Evolutionary conservation across 2,888 invertebrate genomes (phyloP).

Genomic region (Notodonta dromedarius): DNA sequence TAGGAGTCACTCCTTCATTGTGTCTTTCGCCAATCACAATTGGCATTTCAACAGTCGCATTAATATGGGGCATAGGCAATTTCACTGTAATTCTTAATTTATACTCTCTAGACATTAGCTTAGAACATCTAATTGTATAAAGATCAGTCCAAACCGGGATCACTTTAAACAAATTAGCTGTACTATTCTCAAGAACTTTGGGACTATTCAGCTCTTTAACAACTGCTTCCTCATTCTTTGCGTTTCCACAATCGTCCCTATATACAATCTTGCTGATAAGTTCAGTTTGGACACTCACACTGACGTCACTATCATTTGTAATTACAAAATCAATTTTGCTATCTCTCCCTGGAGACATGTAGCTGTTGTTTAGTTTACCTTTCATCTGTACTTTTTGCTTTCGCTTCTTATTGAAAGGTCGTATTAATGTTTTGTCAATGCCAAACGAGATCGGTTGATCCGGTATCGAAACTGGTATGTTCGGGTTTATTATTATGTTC

Average conservation of each 20-base stretch:
- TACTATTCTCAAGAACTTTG: constrained; percentile 6
- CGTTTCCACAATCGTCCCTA: constrained; percentile 2
- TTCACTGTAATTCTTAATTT: constrained; percentile 21
- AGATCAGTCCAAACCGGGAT: neutral
- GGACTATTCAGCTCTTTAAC: constrained; percentile 5
- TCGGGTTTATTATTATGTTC: neutral
- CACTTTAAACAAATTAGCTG: constrained; percentile 7
- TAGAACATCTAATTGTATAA: constrained; percentile 24
- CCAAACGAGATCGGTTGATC: constrained; percentile 8
- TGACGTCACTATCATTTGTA: constrained; percentile 5
- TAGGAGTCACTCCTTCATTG: neutral
- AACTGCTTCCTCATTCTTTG: constrained; percentile 1
- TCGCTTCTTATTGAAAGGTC: constrained; percentile 12
- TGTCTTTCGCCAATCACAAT: constrained; percentile 25
- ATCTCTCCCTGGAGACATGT: constrained; percentile 7
- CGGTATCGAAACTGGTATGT: neutral
- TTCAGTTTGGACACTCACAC: constrained; percentile 5
- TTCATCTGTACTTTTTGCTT: constrained; percentile 6
- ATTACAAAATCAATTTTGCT: neutral
- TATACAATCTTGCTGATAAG: constrained; percentile 4
- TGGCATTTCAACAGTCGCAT: constrained; percentile 20
- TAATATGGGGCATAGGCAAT: constrained; percentile 22
- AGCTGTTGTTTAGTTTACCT: constrained; percentile 22
- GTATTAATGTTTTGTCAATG: constrained; percentile 14
- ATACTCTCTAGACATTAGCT: constrained; percentile 22